A percentile compares a stretch with the other conserved stretches of the same genome.
Conservation (phyloP, 1,140 invertebrate genomes). For the Piezodorus guildinii region DNA sequence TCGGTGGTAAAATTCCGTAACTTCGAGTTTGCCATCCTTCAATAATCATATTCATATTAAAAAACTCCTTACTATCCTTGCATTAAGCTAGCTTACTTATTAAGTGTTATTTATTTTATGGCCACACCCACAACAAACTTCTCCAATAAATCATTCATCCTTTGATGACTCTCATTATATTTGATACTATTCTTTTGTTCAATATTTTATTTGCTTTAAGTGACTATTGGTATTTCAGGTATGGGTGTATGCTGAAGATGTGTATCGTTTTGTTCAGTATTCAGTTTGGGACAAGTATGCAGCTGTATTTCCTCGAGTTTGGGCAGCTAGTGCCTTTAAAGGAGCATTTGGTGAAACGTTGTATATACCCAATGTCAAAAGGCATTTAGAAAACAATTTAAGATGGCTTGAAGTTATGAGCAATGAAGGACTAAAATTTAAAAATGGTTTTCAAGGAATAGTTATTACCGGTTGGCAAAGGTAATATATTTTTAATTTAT, state of each 20-base stretch:
- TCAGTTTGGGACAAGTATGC: slow-evolving; percentile 66
- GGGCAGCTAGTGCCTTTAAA: slow-evolving; percentile 88
- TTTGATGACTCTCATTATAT: no score
- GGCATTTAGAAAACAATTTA: slow-evolving; percentile 59
- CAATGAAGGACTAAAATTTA: slow-evolving; percentile 42
- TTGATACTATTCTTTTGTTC: no score
- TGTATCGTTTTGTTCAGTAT: slow-evolving; percentile 41
- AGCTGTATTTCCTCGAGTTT: slow-evolving; percentile 71
- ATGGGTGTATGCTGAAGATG: slow-evolving; percentile 45
- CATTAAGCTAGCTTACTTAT: no score
- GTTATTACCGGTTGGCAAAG: slow-evolving; percentile 61
- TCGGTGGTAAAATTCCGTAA: no score
- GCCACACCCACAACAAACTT: no score
- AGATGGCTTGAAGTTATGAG: slow-evolving; percentile 56
- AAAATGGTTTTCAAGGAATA: slow-evolving; percentile 46
- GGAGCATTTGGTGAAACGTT: slow-evolving; percentile 72
- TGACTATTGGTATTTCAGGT: slow-evolving; percentile 32
- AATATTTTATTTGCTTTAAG: no score
- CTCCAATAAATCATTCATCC: no score
- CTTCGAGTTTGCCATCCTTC: no score
- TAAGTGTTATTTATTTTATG: no score
- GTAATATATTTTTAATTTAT: slow-evolving; percentile 23
- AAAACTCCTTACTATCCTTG: no score
- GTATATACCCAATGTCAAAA: slow-evolving; percentile 47
- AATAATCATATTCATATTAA: no score